Conservation (phyloP, 2,113 vertebrate genomes). For the Apeltes quadracus region DNA sequence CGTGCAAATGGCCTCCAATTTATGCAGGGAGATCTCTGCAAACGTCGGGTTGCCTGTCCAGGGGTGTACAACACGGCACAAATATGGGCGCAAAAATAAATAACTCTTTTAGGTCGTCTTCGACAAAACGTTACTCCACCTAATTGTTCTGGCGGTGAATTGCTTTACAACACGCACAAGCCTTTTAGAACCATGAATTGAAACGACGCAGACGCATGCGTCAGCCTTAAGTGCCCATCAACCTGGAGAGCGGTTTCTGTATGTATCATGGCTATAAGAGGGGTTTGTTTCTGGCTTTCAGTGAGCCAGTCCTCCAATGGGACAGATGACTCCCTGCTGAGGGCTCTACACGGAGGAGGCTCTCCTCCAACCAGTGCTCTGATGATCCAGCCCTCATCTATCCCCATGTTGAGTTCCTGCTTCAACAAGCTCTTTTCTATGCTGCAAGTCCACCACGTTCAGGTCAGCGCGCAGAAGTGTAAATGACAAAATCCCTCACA, state of each 20-base stretch:
- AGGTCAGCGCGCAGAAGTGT: slow-evolving; percentile 80
- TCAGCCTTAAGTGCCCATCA: neutral
- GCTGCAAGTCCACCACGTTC: slow-evolving; percentile 97
- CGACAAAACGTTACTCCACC: no score
- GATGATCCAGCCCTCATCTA: slow-evolving; percentile 90
- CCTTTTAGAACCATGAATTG: no score
- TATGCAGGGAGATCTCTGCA: no score
- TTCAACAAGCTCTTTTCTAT: slow-evolving; percentile 99
- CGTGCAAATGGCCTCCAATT: no score
- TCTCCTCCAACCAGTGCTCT: slow-evolving; percentile 83
- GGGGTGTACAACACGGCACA: no score
- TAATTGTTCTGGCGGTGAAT: no score
- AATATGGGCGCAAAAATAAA: no score
- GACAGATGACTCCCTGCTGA: slow-evolving; percentile 93
- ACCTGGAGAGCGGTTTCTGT: neutral
- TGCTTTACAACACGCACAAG: no score
- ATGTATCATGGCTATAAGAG: neutral
- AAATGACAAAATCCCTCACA: neutral
- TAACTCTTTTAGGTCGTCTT: no score
- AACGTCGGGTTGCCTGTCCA: no score
- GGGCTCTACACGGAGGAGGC: slow-evolving; percentile 85
- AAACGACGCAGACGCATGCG: no score
- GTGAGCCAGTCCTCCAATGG: slow-evolving; percentile 91
- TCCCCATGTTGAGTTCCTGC: slow-evolving; percentile 95
- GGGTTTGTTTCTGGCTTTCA: slow-evolving; percentile 49